Evolutionary conservation across 2,797 vertebrate species (phyloP).

Genomic region (Lycodopsis pacificus): DNA sequence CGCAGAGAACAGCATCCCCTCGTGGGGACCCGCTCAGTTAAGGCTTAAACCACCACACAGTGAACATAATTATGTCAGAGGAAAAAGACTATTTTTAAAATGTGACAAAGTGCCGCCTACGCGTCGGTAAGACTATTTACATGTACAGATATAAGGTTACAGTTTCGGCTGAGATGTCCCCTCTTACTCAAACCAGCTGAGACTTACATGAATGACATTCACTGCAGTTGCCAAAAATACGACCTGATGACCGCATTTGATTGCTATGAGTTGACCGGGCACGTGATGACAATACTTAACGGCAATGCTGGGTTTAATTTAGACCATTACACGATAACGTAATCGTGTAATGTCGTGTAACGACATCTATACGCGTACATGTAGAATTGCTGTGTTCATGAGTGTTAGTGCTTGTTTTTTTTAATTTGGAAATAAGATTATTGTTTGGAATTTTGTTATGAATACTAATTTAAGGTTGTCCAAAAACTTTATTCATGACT

Average conservation of each 20-base stretch:
- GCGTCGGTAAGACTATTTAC: accelerated
- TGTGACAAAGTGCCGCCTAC: no score
- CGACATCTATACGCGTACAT: background rate
- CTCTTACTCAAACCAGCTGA: background rate
- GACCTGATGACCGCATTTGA: no score
- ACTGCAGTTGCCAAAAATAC: background rate
- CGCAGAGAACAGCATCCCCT: background rate
- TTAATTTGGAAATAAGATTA: background rate
- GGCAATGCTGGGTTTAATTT: background rate
- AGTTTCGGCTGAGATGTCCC: accelerated
- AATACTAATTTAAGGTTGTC: background rate
- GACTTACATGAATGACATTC: no score
- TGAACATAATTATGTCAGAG: background rate
- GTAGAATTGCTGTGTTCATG: background rate
- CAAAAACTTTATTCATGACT: background rate
- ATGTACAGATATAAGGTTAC: background rate
- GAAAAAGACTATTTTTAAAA: background rate
- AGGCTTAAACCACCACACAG: background rate
- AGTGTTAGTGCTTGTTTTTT: background rate
- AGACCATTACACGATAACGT: background rate
- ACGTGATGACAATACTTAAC: background rate
- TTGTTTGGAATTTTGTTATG: background rate
- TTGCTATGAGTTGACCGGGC: background rate
- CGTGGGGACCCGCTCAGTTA: background rate
- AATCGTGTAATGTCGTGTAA: no score